A percentile compares a stretch with the other conserved stretches of the same genome.
These are phyloP conservation scores for Hippopotamyrus pictus DNA, from an alignment of 2,797 vertebrate genomes.

Conservation along the genomic window DNA sequence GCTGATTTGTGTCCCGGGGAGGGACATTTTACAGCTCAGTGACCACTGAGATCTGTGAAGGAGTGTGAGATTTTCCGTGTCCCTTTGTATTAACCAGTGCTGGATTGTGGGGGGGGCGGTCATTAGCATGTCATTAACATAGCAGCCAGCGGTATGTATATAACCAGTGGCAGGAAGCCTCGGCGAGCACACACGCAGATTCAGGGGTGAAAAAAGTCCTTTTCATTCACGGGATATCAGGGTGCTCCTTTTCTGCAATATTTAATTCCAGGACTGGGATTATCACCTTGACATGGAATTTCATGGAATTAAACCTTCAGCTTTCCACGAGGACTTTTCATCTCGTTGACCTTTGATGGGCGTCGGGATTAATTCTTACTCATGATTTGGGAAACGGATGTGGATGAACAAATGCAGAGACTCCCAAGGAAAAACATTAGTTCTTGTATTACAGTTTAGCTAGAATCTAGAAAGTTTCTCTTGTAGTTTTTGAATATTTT, in stretches of 20 bases:
- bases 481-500: slow-evolving; percentile 41
- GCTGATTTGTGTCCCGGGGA: slow-evolving; percentile 47
- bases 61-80: slow-evolving; percentile 63
- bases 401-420: slow-evolving; percentile 49
- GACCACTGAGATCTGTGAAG: slow-evolving; percentile 73
- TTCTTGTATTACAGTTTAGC: not conserved
- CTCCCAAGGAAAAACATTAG: slow-evolving; percentile 48
- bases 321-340: slow-evolving; percentile 38
- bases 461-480: not conserved
- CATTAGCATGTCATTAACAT: slow-evolving; percentile 98
- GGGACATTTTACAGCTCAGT: slow-evolving; percentile 73
- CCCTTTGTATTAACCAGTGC: slow-evolving; percentile 84
- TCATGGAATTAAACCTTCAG: slow-evolving; percentile 50
- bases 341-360: slow-evolving; percentile 41
- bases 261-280: slow-evolving; percentile 60
- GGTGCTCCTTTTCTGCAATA: slow-evolving; percentile 30
- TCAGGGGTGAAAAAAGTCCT: slow-evolving; percentile 47
- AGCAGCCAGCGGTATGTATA: slow-evolving; percentile 85
- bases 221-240: slow-evolving; percentile 20
- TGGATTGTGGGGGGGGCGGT: slow-evolving; percentile 72
- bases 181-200: slow-evolving; percentile 70
- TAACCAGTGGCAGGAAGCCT: slow-evolving; percentile 74
- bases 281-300: slow-evolving; percentile 49
- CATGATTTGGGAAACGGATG: slow-evolving; percentile 51
- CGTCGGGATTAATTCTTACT: slow-evolving; percentile 60